These are phyloP conservation scores for Cheumatopsyche charites DNA, from an alignment of 1,140 invertebrate species.

Conservation along the genomic window DNA sequence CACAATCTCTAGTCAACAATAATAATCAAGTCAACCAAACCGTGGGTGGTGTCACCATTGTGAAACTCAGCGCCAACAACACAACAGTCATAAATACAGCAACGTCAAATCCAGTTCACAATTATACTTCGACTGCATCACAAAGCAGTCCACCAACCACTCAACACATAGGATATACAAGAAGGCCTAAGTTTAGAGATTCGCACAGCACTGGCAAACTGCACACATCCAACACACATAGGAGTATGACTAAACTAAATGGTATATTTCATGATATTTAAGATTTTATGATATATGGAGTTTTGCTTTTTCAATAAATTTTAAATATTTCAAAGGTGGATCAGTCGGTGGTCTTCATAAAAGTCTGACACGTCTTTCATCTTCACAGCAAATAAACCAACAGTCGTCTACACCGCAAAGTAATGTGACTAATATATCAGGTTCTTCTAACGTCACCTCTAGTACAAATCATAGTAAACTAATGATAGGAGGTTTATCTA, in stretches of 20 bases:
- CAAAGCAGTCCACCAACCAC: conserved; percentile 43
- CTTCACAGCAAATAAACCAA: conserved; percentile 70
- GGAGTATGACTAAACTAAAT: conserved; percentile 77
- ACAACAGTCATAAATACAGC: conserved; percentile 39
- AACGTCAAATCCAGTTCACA: conserved; percentile 10
- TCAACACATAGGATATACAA: conserved; percentile 63
- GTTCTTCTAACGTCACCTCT: conserved; percentile 57
- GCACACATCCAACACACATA: conserved; percentile 70
- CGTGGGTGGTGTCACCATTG: conserved; percentile 75
- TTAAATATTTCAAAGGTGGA: conserved; percentile 57
- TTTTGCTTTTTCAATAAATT: neutral
- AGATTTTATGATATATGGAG: conserved; percentile 2
- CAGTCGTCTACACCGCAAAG: conserved; percentile 53
- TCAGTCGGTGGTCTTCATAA: conserved; percentile 79
- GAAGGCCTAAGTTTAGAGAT: conserved; percentile 69
- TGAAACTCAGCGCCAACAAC: conserved; percentile 65
- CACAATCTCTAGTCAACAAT: conserved; percentile 21
- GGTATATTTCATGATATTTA: conserved; percentile 51
- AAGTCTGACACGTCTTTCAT: conserved; percentile 80
- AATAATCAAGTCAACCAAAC: conserved; percentile 69
- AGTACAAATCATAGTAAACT: conserved; percentile 58
- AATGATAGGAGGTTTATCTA: conserved; percentile 46
- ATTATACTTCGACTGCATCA: neutral
- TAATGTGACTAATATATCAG: conserved; percentile 51
- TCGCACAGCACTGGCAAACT: conserved; percentile 72